Conservation (phyloP, 2,888 invertebrate species). For the Apeira syringaria region DNA sequence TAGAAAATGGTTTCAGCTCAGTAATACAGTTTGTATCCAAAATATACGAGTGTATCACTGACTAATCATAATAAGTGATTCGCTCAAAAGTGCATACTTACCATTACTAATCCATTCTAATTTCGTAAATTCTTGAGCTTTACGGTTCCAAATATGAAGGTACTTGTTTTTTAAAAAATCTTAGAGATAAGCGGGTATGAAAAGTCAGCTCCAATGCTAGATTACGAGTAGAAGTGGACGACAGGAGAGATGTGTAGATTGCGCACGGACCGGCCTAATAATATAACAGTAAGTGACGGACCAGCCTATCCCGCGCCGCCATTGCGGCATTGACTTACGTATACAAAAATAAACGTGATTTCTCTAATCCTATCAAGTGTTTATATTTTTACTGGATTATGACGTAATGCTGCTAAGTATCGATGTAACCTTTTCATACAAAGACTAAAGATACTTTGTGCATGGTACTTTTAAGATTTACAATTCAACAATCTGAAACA, state of each 20-base stretch:
- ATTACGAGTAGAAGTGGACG: conserved; percentile 26
- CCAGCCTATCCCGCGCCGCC: conserved; percentile 46
- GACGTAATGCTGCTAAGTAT: conserved; percentile 35
- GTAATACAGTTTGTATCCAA: not conserved
- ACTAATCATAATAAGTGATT: conserved; percentile 1
- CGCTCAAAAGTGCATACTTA: not conserved
- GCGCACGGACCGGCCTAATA: conserved; percentile 38
- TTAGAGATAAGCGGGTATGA: conserved; percentile 12
- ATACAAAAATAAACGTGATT: conserved; percentile 67
- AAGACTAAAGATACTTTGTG: not conserved
- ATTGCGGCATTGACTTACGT: conserved; percentile 66
- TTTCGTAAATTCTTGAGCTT: conserved; percentile 10
- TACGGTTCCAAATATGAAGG: conserved; percentile 13
- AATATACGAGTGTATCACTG: not conserved
- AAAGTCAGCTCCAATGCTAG: conserved; percentile 19
- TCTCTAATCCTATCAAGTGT: conserved; percentile 49
- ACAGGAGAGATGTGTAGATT: too few species aligned
- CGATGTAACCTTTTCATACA: conserved; percentile 9
- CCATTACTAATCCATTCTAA: conserved; percentile 17
- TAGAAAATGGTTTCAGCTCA: conserved; percentile 1
- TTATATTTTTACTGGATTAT: conserved; percentile 42
- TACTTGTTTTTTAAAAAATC: conserved; percentile 13
- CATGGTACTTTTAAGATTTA: not conserved
- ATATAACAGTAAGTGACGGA: conserved; percentile 44
- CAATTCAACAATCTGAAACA: not conserved